Percentiles rank a stretch among this genome's conserved stretches.
These are phyloP conservation scores for Dasypus novemcinctus DNA, from an alignment of 2,113 vertebrate species.

Conservation along the genomic window DNA sequence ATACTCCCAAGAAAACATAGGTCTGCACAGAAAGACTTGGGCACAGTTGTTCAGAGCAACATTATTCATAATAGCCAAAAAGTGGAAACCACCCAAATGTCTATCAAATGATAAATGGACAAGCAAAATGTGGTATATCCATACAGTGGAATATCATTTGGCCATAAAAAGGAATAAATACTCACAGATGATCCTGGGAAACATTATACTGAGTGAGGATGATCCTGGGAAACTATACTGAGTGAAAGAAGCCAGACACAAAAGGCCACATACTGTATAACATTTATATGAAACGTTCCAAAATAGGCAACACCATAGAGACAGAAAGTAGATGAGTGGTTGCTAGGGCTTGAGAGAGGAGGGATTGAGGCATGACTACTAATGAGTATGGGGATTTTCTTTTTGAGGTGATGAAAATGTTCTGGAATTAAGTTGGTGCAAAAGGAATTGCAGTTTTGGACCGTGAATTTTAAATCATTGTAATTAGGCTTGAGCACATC, in stretches of 20 bases:
- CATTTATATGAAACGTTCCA: conserved; percentile 1
- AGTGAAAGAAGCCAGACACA: not conserved
- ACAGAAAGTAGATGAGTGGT: not conserved
- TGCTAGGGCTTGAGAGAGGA: not conserved
- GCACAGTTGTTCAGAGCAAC: not conserved
- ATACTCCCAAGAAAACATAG: not conserved
- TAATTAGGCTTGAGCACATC: too few species aligned
- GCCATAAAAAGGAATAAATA: not conserved
- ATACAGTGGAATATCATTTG: not conserved
- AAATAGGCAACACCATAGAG: not conserved
- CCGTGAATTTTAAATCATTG: too few species aligned
- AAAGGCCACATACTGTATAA: not conserved
- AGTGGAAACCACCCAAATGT: not conserved
- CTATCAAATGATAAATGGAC: not conserved
- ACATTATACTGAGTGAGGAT: not conserved
- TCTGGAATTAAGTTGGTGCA: too few species aligned
- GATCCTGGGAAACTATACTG: not conserved
- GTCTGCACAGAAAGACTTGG: not conserved
- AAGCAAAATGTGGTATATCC: not conserved
- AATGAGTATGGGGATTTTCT: not conserved
- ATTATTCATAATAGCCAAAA: not conserved
- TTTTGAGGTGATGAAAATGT: not conserved
- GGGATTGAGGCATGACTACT: not conserved
- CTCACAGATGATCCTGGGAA: not conserved
- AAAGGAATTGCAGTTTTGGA: too few species aligned